Percentiles rank a stretch among this genome's conserved stretches.
Evolutionary conservation across 2,113 vertebrate species (phyloP).

Genomic region (Scomber japonicus): DNA sequence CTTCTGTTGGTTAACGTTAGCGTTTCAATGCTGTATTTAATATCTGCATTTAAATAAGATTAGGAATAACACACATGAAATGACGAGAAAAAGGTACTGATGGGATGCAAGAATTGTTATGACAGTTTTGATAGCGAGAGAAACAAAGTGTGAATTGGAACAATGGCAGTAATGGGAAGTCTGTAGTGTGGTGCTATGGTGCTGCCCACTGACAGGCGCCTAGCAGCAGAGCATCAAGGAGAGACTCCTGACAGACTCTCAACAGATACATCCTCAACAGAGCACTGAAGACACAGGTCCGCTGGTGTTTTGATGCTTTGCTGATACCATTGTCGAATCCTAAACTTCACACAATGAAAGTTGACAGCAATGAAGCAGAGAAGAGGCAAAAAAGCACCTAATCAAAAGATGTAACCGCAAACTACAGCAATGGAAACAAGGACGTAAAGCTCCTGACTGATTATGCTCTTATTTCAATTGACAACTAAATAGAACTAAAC

Average conservation of each 20-base stretch:
- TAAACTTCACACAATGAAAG: constrained; percentile 14
- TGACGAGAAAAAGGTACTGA: constrained; percentile 10
- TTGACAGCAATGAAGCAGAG: constrained; percentile 11
- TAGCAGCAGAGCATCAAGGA: constrained; percentile 17
- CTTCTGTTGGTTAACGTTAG: neutral
- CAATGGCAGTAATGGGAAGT: constrained; percentile 38
- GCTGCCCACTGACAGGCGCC: constrained; percentile 40
- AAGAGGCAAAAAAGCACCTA: neutral
- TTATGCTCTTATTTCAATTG: constrained; percentile 41
- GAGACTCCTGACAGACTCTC: constrained; percentile 37
- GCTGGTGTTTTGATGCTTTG: constrained; percentile 24
- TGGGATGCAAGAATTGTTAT: constrained; percentile 22
- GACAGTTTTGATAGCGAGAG: constrained; percentile 25
- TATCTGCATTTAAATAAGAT: neutral
- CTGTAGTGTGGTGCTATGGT: neutral
- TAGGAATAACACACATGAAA: neutral
- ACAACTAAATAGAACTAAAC: constrained; percentile 54
- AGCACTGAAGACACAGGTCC: constrained; percentile 20
- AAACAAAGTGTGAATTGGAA: constrained; percentile 7
- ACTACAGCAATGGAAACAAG: constrained; percentile 14
- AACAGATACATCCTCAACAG: constrained; percentile 31
- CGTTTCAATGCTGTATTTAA: too few relatives aligned
- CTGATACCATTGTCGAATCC: constrained; percentile 17
- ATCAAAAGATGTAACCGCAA: constrained; percentile 9
- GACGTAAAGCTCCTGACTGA: constrained; percentile 31